Percentiles rank a stretch among this genome's conserved stretches.
These are phyloP conservation scores for Nothobranchius furzeri DNA, from an alignment of 2,113 vertebrate species.

Conservation along the genomic window DNA sequence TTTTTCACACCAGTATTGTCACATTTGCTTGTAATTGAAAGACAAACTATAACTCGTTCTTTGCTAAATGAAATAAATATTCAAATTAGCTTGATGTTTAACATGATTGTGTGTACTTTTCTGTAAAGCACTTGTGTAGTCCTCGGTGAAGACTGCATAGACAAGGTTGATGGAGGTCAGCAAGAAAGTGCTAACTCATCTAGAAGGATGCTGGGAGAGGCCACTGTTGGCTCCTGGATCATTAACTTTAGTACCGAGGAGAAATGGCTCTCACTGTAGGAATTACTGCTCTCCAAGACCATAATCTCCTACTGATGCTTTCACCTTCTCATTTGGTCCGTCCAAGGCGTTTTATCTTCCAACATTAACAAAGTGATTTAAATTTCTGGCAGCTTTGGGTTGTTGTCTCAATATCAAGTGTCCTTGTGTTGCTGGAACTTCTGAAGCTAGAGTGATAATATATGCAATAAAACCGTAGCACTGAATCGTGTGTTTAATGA, in stretches of 20 bases:
- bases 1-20: too few relatives aligned
- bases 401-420: neutral
- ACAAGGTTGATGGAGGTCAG: constrained; percentile 57
- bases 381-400: constrained; percentile 46
- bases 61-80: too few relatives aligned
- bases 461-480: neutral
- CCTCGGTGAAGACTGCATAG: neutral
- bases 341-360: constrained; percentile 27
- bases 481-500: too few relatives aligned
- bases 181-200: constrained; percentile 58
- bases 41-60: neutral
- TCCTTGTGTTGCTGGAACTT: neutral
- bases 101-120: neutral
- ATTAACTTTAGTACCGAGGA: constrained; percentile 71
- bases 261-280: constrained; percentile 39
- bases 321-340: constrained; percentile 22
- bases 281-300: constrained; percentile 5
- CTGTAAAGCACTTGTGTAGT: neutral
- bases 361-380: neutral
- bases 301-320: constrained; percentile 12
- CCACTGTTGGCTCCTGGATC: constrained; percentile 48
- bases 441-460: neutral
- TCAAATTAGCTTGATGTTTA: too few relatives aligned
- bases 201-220: constrained; percentile 17
- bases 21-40: neutral